These are phyloP conservation scores for Cranoglanis bouderius DNA, from an alignment of 2,113 vertebrate species.

Conservation along the genomic window DNA sequence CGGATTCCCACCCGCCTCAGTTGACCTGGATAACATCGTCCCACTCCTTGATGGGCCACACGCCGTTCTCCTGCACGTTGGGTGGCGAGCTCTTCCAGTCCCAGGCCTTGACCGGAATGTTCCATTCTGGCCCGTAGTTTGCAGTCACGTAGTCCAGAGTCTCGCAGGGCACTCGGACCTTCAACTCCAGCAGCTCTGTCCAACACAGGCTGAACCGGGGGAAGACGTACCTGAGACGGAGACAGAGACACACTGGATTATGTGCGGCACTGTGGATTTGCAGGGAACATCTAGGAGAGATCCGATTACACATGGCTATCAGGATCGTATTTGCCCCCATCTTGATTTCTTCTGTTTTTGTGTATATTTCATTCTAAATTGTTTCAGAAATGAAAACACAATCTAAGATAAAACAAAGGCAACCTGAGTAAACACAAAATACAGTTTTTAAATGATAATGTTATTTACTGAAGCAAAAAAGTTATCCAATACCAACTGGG, in stretches of 20 bases:
- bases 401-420: no score
- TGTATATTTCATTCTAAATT: no score
- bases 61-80: slow-evolving; percentile 81
- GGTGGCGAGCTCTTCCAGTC: slow-evolving; percentile 87
- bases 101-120: slow-evolving; percentile 79
- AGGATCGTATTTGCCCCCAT: no score
- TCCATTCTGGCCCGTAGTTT: slow-evolving; percentile 85
- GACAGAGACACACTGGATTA: not conserved
- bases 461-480: no score
- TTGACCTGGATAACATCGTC: slow-evolving; percentile 84
- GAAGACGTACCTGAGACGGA: slow-evolving; percentile 77
- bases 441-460: no score
- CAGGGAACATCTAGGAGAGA: not conserved
- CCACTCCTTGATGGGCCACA: slow-evolving; percentile 84
- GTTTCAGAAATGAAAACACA: no score
- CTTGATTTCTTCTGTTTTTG: no score
- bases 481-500: no score
- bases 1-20: slow-evolving; percentile 59
- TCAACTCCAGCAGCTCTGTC: slow-evolving; percentile 84
- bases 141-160: slow-evolving; percentile 80
- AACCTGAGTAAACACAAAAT: no score
- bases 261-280: not conserved
- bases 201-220: slow-evolving; percentile 85
- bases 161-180: slow-evolving; percentile 82
- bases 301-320: not conserved